These are phyloP conservation scores for Atherinosoma microstoma DNA, from an alignment of 2,797 vertebrate genomes.

Conservation along the genomic window DNA sequence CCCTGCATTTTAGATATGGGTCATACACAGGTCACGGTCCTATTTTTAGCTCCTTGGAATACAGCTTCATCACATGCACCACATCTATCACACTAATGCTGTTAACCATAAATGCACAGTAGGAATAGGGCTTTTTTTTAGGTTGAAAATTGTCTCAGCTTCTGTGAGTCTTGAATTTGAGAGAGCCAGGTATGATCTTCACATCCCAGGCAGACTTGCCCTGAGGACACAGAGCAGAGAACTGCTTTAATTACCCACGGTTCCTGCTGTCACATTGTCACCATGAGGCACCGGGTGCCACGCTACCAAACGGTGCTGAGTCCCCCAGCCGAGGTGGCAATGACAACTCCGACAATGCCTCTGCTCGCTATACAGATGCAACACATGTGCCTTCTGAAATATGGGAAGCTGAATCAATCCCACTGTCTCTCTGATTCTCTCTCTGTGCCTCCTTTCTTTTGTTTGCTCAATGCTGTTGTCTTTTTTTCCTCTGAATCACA, in stretches of 20 bases:
- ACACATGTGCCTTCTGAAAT: conserved; percentile 61
- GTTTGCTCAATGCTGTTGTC: conserved; percentile 61
- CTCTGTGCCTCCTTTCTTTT: conserved; percentile 45
- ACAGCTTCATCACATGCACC: conserved; percentile 17
- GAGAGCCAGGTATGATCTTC: conserved; percentile 68
- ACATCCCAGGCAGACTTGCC: conserved; percentile 62
- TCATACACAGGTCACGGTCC: conserved; percentile 48
- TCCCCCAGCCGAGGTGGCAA: conserved; percentile 41
- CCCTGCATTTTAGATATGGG: conserved; percentile 33
- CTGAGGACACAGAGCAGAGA: conserved; percentile 72
- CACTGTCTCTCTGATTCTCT: conserved; percentile 64
- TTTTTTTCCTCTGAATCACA: conserved; percentile 46
- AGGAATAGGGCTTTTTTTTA: conserved; percentile 41
- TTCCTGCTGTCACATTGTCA: conserved; percentile 80
- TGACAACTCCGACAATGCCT: conserved; percentile 75
- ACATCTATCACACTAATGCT: conserved; percentile 33
- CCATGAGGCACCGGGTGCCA: conserved; percentile 59
- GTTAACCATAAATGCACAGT: conserved; percentile 24
- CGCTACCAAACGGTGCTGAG: conserved; percentile 44
- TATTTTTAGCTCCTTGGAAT: conserved; percentile 34
- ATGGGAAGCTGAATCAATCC: conserved; percentile 63
- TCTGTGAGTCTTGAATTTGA: conserved; percentile 52
- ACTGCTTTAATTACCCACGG: conserved; percentile 84
- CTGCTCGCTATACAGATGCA: conserved; percentile 61
- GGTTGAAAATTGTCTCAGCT: conserved; percentile 48